Evolutionary conservation across 2,888 invertebrate species (phyloP), one percentile per base, ranked within the genome.

Genomic region (Chalcis sispes): DNA sequence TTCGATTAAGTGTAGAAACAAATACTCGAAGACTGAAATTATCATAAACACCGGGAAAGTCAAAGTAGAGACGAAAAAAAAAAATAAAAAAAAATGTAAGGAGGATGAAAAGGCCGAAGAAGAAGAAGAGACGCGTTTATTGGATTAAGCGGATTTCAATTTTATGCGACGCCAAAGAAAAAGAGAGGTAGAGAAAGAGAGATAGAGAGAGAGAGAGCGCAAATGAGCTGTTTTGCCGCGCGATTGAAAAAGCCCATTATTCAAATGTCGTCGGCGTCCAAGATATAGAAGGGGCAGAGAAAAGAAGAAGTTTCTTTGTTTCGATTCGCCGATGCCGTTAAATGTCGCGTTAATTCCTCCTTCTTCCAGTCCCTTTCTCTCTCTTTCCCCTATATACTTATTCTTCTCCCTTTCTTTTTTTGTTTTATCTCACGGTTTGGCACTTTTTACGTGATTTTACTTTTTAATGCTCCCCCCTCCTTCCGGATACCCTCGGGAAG

Each of bases 191-290:
- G n/a, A n/a, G n/a, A n/a, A n/a, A n/a, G n/a, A n/a, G n/a, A n/a
- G n/a, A n/a, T n/a, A n/a, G n/a, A n/a, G n/a, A n/a, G n/a, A n/a
- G n/a, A 36, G 29, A 15, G 50, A 18, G 69, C 52, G 77, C 77
- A 77, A 77, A 77, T 70, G 77, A 73, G 77, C 73, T 72, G 67
- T 72, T 72, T 72, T 72, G 67, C 58, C 64, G 64, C 20, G 29
- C 66, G 67, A 77, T 77, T 71, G 77, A 74, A 74, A 77, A 77
- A 74, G 77, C 10, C 74, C 77, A 77, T 77, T 77, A 77, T 77
- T 77, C 74, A 77, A 77, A 77, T 77, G 72, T 56, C 36, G 62
- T 52, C 67, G 67, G 50, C 27, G 54, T 48, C 59, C 70, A 32
- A n/a, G 56, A 15, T 27, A 36, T 40, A 23, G 70, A 72, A 13